Base-by-base conservation (phyloP, 2,113 vertebrate species). In the Haemorhous mexicanus region DNA sequence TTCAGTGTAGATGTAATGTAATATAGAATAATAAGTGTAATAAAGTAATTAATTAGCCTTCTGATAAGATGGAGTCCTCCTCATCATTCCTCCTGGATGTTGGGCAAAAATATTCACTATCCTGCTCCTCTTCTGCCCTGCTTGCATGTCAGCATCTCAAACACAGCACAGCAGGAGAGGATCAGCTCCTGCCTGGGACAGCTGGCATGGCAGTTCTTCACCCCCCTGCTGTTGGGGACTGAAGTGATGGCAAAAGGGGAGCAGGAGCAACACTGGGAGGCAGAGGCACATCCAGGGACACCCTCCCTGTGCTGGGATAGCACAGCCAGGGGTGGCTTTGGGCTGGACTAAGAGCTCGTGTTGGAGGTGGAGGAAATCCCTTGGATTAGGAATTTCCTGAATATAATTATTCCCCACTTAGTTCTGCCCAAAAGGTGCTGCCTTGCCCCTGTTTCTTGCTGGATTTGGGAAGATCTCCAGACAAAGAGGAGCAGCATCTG, bases 141-240 rank as follows among this genome's bases (percentile, higher is more conserved):
- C 35, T 50, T 26, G 41, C 39, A 32, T 17, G 1, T 56, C 19
- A 20, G 14, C 7, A 7, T 44, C 35, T 35, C 16, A 49, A 58
- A 59, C 9, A 6, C 41, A 15, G 6, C 47, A 13, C 2, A 3
- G 70, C 1, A 33, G 27, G 26, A 66, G 28, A 61, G 37, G 24
- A 35, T 75, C 7, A 17, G 16, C 26, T 47, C 19, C 28, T 83
- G 0, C 47, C 19, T 39, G 26, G 70, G 13, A 39, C 21, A 26
- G 46, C 22, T n/a, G 26, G n/a, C 11, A 15, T 41, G 41, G 58
- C 10, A 85, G 11, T 28, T 59, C 39, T 26, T 75, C 66, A n/a
- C 4, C 4, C 3, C 4, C 5, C 3, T 27, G 32, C n/a, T 73
- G 7, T 2, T 50, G 41, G 16, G n/a, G 10, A 64, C 15, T 44